Percentiles rank a stretch among this genome's conserved stretches.
Conservation (phyloP, 2,113 vertebrate species). For the Aegotheles bennettii region DNA sequence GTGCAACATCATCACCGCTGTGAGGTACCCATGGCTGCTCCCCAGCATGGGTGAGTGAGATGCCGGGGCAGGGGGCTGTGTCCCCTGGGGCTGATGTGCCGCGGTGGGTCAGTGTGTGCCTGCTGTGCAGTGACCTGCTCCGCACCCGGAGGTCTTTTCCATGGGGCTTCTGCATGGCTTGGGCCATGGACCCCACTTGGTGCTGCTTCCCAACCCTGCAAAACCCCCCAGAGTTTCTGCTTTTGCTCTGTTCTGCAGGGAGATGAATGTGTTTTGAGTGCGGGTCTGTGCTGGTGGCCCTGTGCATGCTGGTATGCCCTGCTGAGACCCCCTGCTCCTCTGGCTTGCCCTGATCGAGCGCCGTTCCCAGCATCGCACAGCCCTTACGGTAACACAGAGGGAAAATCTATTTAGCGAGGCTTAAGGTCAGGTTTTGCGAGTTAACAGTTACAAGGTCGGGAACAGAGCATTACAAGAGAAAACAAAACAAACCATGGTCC, state of each 20-base stretch:
- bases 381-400: background rate
- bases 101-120: fast-evolving
- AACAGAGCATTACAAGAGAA: background rate
- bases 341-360: background rate
- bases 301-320: background rate
- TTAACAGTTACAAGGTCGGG: background rate
- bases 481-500: background rate
- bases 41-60: fast-evolving
- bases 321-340: background rate
- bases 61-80: fast-evolving
- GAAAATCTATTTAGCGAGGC: background rate
- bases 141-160: fast-evolving
- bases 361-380: background rate
- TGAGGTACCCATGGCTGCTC: background rate
- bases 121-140: fast-evolving
- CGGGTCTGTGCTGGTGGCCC: background rate
- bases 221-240: background rate
- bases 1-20: background rate
- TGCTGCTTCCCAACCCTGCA: background rate
- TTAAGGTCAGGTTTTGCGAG: background rate
- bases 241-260: fast-evolving
- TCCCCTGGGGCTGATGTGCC: fast-evolving
- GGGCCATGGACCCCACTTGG: fast-evolving
- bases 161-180: fast-evolving
- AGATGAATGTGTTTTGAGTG: fast-evolving